Evolutionary conservation across 92 coral and sea anemone genomes (phyloP).

Genomic region (Heliopora coerulea): DNA sequence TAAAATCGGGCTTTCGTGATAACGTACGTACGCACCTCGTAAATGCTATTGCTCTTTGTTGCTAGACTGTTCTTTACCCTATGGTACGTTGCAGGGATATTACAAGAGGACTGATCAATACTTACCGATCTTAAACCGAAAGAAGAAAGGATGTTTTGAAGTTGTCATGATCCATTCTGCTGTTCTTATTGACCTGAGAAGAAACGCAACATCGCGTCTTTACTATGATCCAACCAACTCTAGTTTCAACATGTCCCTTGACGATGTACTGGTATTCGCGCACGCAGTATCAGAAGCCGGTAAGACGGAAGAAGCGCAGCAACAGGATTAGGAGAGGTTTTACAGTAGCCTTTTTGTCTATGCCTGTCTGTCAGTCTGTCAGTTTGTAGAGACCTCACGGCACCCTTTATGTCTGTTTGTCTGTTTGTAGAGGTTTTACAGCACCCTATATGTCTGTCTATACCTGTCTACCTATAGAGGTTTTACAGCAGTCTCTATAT

Average conservation of each 20-base stretch:
- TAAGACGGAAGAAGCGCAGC: conserved; percentile 16
- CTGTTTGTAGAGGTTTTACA: too few species aligned
- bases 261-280: conserved; percentile 89
- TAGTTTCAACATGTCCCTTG: conserved; percentile 65
- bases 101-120: conserved; percentile 89
- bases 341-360: too few species aligned
- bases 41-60: conserved; percentile 2
- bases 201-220: conserved; percentile 59
- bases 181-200: conserved; percentile 73
- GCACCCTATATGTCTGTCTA: too few species aligned
- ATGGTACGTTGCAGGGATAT: conserved; percentile 66
- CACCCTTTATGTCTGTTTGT: too few species aligned
- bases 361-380: too few species aligned
- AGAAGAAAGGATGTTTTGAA: conserved; percentile 75
- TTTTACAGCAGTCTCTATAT: too few species aligned
- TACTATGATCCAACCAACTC: conserved; percentile 73
- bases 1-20: too few species aligned
- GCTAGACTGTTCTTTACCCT: background rate
- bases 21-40: too few species aligned
- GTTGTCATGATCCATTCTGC: conserved; percentile 94
- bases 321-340: too few species aligned
- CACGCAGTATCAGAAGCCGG: conserved; percentile 88
- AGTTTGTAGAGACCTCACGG: too few species aligned
- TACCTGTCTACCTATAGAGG: too few species aligned
- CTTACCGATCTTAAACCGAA: conserved; percentile 75